Evolutionary conservation across 1,140 invertebrate species (phyloP).

Genomic region (Meteorus sp.): DNA sequence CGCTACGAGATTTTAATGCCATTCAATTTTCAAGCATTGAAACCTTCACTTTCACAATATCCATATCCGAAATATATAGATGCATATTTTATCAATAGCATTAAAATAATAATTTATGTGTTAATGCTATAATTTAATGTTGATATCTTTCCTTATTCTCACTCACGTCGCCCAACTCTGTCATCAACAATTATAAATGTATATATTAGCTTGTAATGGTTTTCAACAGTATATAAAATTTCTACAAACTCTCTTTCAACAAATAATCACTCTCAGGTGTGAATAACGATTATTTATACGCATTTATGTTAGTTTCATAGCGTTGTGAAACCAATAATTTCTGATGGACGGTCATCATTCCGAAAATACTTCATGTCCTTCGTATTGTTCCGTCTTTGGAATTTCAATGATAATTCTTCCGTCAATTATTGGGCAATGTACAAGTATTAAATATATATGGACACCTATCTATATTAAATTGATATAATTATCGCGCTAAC

Average conservation of each 20-base stretch:
- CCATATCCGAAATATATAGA: no score
- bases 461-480: conserved; percentile 1
- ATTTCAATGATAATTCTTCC: no score
- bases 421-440: no score
- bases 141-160: no score
- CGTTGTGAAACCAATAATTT: conserved; percentile 43
- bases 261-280: conserved; percentile 4
- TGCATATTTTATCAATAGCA: no score
- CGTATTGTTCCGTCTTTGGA: background rate
- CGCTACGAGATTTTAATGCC: no score
- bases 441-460: background rate
- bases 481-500: background rate
- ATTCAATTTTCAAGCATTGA: no score
- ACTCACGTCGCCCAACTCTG: no score
- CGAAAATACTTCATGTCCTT: background rate
- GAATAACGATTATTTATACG: conserved; percentile 28
- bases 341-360: conserved; percentile 38
- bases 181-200: no score
- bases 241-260: conserved; percentile 34
- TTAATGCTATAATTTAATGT: conserved; percentile 14
- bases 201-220: no score
- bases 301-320: conserved; percentile 23
- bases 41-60: no score
- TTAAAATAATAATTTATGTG: background rate
- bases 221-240: conserved; percentile 37